Base-by-base conservation (phyloP, 2,888 invertebrate species). In the Orthosia cruda region DNA sequence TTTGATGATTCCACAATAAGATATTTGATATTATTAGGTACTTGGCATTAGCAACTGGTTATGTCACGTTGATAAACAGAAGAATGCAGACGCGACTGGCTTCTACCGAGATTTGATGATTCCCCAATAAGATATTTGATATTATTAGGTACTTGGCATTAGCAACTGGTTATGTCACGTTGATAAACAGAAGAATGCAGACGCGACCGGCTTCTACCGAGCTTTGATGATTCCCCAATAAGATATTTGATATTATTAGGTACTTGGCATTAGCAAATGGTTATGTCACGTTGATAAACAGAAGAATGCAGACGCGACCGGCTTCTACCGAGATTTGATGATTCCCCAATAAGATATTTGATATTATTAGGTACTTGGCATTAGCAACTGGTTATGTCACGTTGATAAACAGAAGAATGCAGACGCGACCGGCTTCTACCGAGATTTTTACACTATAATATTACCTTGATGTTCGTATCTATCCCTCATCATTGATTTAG, bases 161-260 rank as follows among this genome's bases (percentile, higher is more conserved):
- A 58, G 52, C 50, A 63, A 65, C 69, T 57, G 54, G 67, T 64
- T 59, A 49, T 49, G 71, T 63, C 3, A 49, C 47, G 16, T 63
- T 77, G 58, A 77, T 54, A 59, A 57, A 59, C 26, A 32, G 7
- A 59, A 67, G 63, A 71, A 77, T 77, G 62, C 40, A n/a, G n/a
- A n/a, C n/a, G n/a, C n/a, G n/a, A n/a, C n/a, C n/a, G n/a, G n/a
- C n/a, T n/a, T n/a, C n/a, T n/a, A n/a, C n/a, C n/a, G n/a, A n/a
- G n/a, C n/a, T n/a, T n/a, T n/a, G n/a, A n/a, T n/a, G n/a, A n/a
- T n/a, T n/a, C n/a, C n/a, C n/a, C n/a, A 26, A 26, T 26, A 26
- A 3, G 40, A 1, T 1, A 40, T 9, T 40, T 68, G 67, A 78
- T 78, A 58, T 49, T 52, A 68, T 61, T 65, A 7, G 40, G 40